Evolutionary conservation across 2,113 vertebrate genomes (phyloP).

Genomic region (Grus americana): DNA sequence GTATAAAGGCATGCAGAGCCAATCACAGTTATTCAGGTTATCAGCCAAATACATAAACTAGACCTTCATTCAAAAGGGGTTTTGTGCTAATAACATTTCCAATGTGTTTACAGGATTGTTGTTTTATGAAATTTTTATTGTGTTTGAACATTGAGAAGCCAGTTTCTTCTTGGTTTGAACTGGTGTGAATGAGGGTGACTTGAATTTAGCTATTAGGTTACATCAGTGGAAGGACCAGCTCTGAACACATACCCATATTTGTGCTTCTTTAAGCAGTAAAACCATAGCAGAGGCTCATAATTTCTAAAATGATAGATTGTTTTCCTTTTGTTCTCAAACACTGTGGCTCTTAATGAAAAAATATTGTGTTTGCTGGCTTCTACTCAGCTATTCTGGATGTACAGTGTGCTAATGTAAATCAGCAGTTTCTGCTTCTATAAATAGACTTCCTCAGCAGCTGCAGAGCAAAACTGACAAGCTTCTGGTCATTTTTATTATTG

Average conservation of each 20-base stretch:
- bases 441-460: not conserved
- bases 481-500: conserved; percentile 33
- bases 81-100: not conserved
- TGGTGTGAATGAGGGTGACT: not conserved
- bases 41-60: not conserved
- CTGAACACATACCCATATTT: not conserved
- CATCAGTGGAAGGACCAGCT: not conserved
- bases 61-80: not conserved
- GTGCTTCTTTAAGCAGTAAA: not conserved
- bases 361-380: not conserved
- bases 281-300: not conserved
- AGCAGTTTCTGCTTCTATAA: conserved; percentile 42
- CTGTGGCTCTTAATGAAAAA: not conserved
- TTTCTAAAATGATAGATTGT: not conserved
- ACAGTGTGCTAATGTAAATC: not conserved
- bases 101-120: not conserved
- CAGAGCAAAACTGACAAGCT: not conserved
- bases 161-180: not conserved
- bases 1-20: not conserved
- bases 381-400: not conserved
- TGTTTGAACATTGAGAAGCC: not conserved
- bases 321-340: not conserved
- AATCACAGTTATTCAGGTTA: not conserved
- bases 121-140: not conserved
- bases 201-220: not conserved